These are phyloP conservation scores for Arvicanthis niloticus DNA, from an alignment of 2,113 vertebrate genomes.

Conservation along the genomic window DNA sequence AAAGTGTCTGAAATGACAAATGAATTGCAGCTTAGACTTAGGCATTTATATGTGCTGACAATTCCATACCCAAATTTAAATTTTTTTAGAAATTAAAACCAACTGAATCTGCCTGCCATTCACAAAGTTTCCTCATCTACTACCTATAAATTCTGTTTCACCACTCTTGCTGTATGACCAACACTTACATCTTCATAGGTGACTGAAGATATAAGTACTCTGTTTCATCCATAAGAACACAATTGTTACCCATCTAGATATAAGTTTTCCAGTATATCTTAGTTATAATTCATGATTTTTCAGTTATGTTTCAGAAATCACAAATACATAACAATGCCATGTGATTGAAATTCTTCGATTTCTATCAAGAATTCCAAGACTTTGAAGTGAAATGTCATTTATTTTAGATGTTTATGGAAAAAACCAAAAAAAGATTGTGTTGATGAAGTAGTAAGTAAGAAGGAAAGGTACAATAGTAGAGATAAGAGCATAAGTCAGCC, in stretches of 20 bases:
- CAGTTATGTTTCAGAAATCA: background rate
- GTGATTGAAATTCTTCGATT: background rate
- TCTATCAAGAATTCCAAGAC: background rate
- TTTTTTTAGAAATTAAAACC: background rate
- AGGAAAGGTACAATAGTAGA: background rate
- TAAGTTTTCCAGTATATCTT: background rate
- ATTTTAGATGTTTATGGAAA: background rate
- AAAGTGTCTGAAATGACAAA: background rate
- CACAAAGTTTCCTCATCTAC: background rate
- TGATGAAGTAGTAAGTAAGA: background rate
- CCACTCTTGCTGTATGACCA: background rate
- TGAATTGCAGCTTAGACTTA: background rate
- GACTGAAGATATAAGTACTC: rapidly evolving
- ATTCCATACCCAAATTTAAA: background rate
- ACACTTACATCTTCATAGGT: background rate
- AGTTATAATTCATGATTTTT: background rate
- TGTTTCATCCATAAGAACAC: background rate
- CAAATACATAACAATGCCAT: background rate
- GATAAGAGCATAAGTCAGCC: background rate
- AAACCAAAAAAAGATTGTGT: background rate
- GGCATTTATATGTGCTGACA: background rate
- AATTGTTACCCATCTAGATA: background rate
- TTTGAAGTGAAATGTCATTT: background rate
- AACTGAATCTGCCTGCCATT: background rate
- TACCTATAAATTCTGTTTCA: background rate